Evolutionary conservation across 2,113 vertebrate species (phyloP).

Genomic region (Dicentrarchus labrax): DNA sequence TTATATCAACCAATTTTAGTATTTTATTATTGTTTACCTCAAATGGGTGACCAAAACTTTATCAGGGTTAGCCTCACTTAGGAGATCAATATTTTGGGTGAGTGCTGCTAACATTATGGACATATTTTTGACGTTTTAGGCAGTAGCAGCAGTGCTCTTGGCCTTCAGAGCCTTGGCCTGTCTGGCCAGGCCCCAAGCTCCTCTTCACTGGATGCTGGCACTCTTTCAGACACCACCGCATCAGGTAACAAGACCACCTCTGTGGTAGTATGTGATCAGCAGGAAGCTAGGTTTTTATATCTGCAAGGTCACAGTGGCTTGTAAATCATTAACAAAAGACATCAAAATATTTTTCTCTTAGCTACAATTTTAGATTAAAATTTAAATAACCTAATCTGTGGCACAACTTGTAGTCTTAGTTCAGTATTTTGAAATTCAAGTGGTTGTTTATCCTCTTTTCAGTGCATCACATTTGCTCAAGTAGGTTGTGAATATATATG

Average conservation of each 20-base stretch:
- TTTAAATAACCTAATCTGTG: background rate
- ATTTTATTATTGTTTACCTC: background rate
- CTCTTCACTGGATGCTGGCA: constrained; percentile 97
- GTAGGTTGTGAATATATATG: constrained; percentile 1
- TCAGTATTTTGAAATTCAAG: background rate
- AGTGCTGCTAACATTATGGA: background rate
- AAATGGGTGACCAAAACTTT: background rate
- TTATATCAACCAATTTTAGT: background rate
- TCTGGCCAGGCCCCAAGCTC: constrained; percentile 98
- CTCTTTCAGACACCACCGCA: constrained; percentile 97
- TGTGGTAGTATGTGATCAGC: background rate
- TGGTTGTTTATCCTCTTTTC: background rate
- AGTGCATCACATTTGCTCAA: background rate
- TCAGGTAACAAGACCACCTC: constrained; percentile 90
- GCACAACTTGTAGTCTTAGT: background rate
- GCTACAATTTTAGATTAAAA: background rate
- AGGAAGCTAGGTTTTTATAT: constrained; percentile 6
- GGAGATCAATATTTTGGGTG: background rate
- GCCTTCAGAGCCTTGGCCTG: constrained; percentile 94
- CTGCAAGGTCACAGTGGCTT: background rate
- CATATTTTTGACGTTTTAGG: constrained; percentile 82
- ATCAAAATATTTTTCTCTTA: background rate
- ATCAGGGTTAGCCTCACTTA: background rate
- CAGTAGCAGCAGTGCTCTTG: constrained; percentile 98
- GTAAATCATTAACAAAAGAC: background rate